These are phyloP conservation scores for Dendrolimus kikuchii DNA, from an alignment of 1,140 invertebrate genomes.

Conservation along the genomic window DNA sequence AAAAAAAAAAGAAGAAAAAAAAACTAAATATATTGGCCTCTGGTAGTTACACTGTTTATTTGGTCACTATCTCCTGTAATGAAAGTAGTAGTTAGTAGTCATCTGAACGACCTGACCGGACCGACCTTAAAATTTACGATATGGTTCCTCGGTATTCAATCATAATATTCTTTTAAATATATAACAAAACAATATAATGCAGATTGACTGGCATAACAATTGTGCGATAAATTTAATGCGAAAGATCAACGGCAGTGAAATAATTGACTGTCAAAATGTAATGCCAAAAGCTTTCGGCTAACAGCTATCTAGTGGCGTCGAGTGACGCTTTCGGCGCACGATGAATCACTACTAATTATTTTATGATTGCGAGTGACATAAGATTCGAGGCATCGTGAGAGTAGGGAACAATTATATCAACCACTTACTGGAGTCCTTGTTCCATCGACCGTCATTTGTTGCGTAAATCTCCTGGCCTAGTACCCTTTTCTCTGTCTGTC, in stretches of 20 bases:
- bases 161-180: too few relatives aligned
- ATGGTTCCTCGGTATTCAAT: too few relatives aligned
- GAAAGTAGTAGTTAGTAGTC: too few relatives aligned
- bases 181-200: slow-evolving; percentile 6
- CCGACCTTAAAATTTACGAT: too few relatives aligned
- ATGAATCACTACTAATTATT: slow-evolving; percentile 67
- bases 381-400: slow-evolving; percentile 14
- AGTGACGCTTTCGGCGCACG: slow-evolving; percentile 43
- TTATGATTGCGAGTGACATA: slow-evolving; percentile 32
- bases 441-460: neutral
- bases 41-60: too few relatives aligned
- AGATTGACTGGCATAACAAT: slow-evolving; percentile 27
- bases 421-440: slow-evolving; percentile 6
- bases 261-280: slow-evolving; percentile 61
- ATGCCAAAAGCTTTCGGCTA: slow-evolving; percentile 56
- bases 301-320: slow-evolving; percentile 28
- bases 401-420: slow-evolving; percentile 34
- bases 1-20: too few relatives aligned
- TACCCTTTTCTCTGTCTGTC: slow-evolving; percentile 43
- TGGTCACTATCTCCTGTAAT: too few relatives aligned
- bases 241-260: slow-evolving; percentile 55
- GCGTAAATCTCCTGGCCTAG: slow-evolving; percentile 5
- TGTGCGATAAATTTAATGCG: slow-evolving; percentile 46
- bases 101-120: too few relatives aligned
- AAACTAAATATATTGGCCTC: too few relatives aligned